A percentile compares a stretch with the other conserved stretches of the same genome.
Evolutionary conservation across 2,888 invertebrate species (phyloP).

Genomic region (Limnephilus lunatus): DNA sequence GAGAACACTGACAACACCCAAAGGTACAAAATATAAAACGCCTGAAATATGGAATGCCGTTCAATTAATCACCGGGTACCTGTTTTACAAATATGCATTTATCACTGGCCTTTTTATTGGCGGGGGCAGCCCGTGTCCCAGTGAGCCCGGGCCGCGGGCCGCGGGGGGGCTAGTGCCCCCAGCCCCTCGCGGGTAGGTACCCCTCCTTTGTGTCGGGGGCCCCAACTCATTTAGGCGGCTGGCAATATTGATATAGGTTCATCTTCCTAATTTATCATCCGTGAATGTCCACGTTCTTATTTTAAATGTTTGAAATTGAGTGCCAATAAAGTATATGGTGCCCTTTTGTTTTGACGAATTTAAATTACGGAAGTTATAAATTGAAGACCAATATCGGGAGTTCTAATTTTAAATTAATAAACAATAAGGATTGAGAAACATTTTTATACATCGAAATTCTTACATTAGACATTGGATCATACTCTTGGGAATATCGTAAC

Average conservation of each 20-base stretch:
- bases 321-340: neutral
- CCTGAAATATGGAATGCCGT: conserved; percentile 65
- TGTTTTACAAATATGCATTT: conserved; percentile 64
- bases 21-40: conserved; percentile 53
- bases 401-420: no score
- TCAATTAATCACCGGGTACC: conserved; percentile 63
- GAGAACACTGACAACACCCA: conserved; percentile 42
- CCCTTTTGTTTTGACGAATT: neutral
- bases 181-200: conserved; percentile 27
- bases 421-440: no score
- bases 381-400: no score
- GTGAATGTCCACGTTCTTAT: neutral
- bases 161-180: conserved; percentile 59
- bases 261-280: neutral
- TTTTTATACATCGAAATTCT: no score
- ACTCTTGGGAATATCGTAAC: no score
- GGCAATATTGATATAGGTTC: conserved; percentile 48
- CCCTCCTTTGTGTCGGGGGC: conserved; percentile 43
- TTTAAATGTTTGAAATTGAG: neutral
- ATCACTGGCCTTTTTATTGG: conserved; percentile 64
- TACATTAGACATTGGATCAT: no score
- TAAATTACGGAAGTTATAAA: neutral
- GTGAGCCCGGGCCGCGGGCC: conserved; percentile 22
- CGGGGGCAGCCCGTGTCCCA: conserved; percentile 58
- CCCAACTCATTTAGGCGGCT: neutral